phyloP scores from a whole-genome alignment of 2,113 vertebrate genomes.

The Corythoichthys intestinalis region DNA sequence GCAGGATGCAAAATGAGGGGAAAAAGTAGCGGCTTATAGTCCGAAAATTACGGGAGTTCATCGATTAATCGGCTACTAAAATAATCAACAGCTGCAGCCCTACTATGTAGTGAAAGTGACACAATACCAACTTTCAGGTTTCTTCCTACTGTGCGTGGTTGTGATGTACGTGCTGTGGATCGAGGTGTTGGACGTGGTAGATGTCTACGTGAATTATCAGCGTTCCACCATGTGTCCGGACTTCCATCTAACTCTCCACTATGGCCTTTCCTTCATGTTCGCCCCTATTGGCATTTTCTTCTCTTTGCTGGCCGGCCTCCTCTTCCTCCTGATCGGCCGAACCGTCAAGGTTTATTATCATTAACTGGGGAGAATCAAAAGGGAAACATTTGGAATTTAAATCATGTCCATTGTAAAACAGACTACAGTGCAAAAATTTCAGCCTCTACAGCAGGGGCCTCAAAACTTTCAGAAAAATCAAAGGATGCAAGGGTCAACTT shows the following conservation, averaged over 20 bases:
- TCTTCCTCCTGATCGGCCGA: constrained; percentile 86
- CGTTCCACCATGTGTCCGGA: constrained; percentile 59
- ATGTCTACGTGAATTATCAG: constrained; percentile 72
- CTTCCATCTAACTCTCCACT: constrained; percentile 77
- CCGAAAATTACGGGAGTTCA: no score
- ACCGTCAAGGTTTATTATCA: constrained; percentile 69
- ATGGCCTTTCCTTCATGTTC: constrained; percentile 92
- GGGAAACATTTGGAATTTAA: background rate
- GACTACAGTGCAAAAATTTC: background rate
- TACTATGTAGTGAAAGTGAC: background rate
- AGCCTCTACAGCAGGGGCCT: no score
- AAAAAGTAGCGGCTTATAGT: no score
- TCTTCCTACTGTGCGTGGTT: constrained; percentile 84
- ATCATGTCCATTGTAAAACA: background rate
- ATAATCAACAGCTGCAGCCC: no score
- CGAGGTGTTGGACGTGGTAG: constrained; percentile 82
- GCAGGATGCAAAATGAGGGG: no score
- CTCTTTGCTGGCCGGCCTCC: constrained; percentile 83
- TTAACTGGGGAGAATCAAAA: constrained; percentile 30
- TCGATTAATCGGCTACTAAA: no score
- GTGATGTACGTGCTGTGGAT: constrained; percentile 92
- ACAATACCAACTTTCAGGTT: constrained; percentile 60
- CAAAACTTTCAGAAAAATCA: no score
- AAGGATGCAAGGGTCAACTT: no score
- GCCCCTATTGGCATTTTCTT: constrained; percentile 89